Conservation (phyloP, 2,113 vertebrate species). For the Gavia stellata region DNA sequence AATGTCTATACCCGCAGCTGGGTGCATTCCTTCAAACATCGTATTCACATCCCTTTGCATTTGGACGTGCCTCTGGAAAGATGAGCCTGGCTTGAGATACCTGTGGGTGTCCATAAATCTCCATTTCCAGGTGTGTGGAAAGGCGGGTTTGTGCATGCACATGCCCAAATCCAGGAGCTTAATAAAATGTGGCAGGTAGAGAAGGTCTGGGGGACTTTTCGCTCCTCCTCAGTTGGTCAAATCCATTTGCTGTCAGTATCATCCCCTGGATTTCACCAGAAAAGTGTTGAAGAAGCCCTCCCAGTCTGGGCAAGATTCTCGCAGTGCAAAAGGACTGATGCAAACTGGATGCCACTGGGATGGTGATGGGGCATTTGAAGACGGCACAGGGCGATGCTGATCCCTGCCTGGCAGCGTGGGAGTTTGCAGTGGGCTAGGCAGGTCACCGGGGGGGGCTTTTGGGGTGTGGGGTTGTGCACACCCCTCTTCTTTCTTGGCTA, state of each 20-base stretch:
- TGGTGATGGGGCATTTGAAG: neutral
- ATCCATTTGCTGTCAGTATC: neutral
- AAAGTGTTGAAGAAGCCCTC: neutral
- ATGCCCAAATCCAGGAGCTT: neutral
- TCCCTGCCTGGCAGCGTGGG: neutral
- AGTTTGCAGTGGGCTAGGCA: neutral
- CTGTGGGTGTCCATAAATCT: neutral
- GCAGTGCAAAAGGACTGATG: neutral
- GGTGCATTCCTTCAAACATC: neutral
- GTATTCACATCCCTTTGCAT: no score
- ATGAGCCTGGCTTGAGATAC: neutral
- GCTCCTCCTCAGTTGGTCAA: neutral
- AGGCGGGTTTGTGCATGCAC: neutral
- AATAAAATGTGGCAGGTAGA: neutral
- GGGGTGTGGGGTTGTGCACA: neutral
- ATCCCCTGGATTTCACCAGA: neutral
- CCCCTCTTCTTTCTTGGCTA: neutral
- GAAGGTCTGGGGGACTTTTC: neutral
- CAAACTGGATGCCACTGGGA: neutral
- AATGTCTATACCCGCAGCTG: neutral
- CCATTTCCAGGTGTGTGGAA: neutral
- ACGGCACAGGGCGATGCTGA: accelerated
- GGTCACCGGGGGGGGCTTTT: accelerated
- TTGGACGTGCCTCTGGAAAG: neutral
- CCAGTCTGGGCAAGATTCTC: neutral